phyloP scores from a whole-genome alignment of 2,888 invertebrate species.

The Parnassius smintheus region DNA sequence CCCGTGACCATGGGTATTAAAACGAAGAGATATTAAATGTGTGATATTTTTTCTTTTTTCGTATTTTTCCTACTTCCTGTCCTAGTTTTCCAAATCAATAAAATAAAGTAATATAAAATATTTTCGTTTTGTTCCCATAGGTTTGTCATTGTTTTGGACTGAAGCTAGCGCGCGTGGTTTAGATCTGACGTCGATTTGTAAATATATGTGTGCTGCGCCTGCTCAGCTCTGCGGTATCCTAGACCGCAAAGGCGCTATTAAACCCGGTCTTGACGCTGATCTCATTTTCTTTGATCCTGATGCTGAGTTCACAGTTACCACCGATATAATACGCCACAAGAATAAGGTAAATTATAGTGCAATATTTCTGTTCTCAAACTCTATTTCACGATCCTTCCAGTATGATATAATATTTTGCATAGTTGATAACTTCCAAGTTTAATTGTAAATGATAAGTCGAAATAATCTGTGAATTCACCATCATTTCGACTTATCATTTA shows the following conservation, averaged over 20 bases:
- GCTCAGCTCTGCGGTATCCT: slow-evolving; percentile 83
- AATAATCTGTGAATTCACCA: too few relatives aligned
- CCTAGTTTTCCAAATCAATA: too few relatives aligned
- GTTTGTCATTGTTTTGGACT: slow-evolving; percentile 86
- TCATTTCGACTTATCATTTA: too few relatives aligned
- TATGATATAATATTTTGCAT: too few relatives aligned
- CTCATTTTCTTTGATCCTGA: slow-evolving; percentile 87
- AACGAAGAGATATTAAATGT: too few relatives aligned
- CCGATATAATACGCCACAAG: slow-evolving; percentile 83
- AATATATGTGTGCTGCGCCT: slow-evolving; percentile 82
- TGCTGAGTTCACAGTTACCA: slow-evolving; percentile 77
- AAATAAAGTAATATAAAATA: too few relatives aligned
- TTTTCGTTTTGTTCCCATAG: slow-evolving; percentile 45
- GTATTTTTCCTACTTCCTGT: too few relatives aligned
- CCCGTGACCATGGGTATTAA: too few relatives aligned
- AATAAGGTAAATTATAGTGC: slow-evolving; percentile 80
- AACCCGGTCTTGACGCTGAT: slow-evolving; percentile 85
- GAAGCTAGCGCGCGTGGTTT: slow-evolving; percentile 78
- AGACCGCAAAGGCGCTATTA: slow-evolving; percentile 82
- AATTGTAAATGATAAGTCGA: too few relatives aligned
- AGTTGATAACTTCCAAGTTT: too few relatives aligned
- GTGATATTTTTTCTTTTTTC: too few relatives aligned
- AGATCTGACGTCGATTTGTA: slow-evolving; percentile 76
- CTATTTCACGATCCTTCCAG: too few relatives aligned
- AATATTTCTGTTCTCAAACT: background rate